Conservation (phyloP, 1,140 invertebrate species). For the Zaprionus lachaisei region DNA sequence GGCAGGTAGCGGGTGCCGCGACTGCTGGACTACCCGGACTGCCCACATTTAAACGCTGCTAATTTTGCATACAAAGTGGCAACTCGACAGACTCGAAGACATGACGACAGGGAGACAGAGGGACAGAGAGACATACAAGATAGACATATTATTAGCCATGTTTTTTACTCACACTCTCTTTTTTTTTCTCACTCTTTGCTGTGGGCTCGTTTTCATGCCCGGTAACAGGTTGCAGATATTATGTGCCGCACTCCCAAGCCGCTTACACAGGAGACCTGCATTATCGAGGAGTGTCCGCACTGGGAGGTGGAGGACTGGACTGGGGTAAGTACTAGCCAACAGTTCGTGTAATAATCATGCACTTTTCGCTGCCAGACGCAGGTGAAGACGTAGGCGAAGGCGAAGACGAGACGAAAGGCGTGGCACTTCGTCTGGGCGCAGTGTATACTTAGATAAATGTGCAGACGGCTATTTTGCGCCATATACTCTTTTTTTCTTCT, state of each 20-base stretch:
- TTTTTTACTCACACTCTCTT: conserved; percentile 49
- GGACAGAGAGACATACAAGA: not conserved
- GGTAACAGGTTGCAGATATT: conserved; percentile 88
- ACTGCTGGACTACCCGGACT: not conserved
- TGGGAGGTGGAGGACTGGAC: conserved; percentile 95
- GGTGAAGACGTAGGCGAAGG: conserved; percentile 17
- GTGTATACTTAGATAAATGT: conserved; percentile 72
- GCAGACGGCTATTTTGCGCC: conserved; percentile 47
- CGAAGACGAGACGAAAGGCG: conserved; percentile 4
- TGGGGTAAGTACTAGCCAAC: conserved; percentile 88
- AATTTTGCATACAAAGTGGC: conserved; percentile 62
- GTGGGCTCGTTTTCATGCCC: conserved; percentile 12
- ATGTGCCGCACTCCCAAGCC: conserved; percentile 91
- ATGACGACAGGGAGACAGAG: conserved; percentile 1
- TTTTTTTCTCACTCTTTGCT: conserved; percentile 3
- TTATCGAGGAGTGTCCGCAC: conserved; percentile 91
- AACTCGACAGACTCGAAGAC: conserved; percentile 12
- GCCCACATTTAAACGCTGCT: conserved; percentile 50
- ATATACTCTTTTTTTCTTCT: conserved; percentile 15
- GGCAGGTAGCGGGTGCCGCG: conserved; percentile 1
- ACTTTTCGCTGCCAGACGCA: conserved; percentile 51
- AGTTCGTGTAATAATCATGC: conserved; percentile 72
- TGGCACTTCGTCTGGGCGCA: conserved; percentile 55
- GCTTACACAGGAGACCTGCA: conserved; percentile 91
- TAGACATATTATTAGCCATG: conserved; percentile 65